Base-by-base conservation (phyloP, 2,888 invertebrate species). In the Gerosis bhagava region DNA sequence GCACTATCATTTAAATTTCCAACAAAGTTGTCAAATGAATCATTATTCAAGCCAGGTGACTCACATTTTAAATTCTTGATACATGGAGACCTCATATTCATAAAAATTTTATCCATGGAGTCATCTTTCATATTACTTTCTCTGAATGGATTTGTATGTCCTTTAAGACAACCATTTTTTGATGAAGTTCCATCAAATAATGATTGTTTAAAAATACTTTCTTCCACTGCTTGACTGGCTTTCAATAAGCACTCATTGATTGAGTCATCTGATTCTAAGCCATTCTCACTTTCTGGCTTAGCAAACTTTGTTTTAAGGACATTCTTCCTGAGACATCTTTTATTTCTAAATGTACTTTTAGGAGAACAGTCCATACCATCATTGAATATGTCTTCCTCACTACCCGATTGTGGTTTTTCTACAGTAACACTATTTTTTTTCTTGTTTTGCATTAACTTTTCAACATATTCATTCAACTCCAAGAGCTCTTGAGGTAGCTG, bases 231-330 rank as follows among this genome's bases (percentile, higher is more conserved):
- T 63, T 89, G 89, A 62, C 86, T 89, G 6, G 84, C 88, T 67
- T 80, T 82, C 13, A 89, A 62, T 24, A 89, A 66, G 58, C 78
- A 86, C 59, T 89, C 89, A 69, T 89, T 89, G 75, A 89, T 83
- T 15, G 89, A 89, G 61, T 89, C 89, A 55, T 89, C 89, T 5
- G 87, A 89, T 62, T 89, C 89, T 34, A 88, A 59, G 5, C 79
- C 83, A 34, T 71, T 64, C 32, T 88, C 88, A 0, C 64, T 52
- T 17, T 88, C 88, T 3, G 75, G 65, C 57, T 80, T 81, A 4
- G 62, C 56, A 65, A 87, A 83, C 54, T 83, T 83, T 11, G 84
- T 83, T 60, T 84, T 87, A 12, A 87, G 59, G 1, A 87, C 73
- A 73, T 84, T 87, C 63, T 79, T 80, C 54, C 87, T 68, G 35